These are phyloP conservation scores for Pantherophis guttatus DNA, from an alignment of 2,113 vertebrate genomes.

Conservation along the genomic window DNA sequence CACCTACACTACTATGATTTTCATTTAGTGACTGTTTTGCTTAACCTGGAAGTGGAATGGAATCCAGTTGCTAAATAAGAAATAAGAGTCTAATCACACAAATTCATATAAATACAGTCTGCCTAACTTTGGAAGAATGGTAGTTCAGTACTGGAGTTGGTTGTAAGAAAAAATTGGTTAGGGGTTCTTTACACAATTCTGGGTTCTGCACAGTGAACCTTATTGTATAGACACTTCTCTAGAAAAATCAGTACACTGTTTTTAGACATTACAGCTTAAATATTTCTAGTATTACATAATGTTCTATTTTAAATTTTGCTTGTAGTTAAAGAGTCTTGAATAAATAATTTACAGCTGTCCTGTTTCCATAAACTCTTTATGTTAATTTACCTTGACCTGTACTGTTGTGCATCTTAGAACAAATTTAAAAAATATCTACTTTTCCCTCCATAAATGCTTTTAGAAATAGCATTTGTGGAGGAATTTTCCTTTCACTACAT, in stretches of 20 bases:
- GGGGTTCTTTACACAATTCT: not conserved
- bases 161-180: not conserved
- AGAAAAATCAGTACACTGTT: not conserved
- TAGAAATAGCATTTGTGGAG: not conserved
- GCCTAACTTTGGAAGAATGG: not conserved
- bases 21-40: not conserved
- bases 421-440: not conserved
- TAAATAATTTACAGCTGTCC: not conserved
- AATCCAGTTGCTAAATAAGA: not conserved
- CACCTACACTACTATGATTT: not conserved
- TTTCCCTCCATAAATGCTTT: not conserved
- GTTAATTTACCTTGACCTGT: not conserved
- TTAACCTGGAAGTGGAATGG: not conserved
- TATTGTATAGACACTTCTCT: not conserved
- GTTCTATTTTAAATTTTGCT: no score
- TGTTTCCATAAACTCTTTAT: not conserved
- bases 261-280: not conserved
- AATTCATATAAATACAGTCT: not conserved
- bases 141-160: not conserved
- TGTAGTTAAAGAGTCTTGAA: not conserved
- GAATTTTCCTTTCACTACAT: no score
- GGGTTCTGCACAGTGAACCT: not conserved
- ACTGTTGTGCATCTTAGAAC: not conserved
- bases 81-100: not conserved
- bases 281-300: not conserved